Base-by-base conservation (phyloP, 2,113 vertebrate genomes). In the Jaculus jaculus region DNA sequence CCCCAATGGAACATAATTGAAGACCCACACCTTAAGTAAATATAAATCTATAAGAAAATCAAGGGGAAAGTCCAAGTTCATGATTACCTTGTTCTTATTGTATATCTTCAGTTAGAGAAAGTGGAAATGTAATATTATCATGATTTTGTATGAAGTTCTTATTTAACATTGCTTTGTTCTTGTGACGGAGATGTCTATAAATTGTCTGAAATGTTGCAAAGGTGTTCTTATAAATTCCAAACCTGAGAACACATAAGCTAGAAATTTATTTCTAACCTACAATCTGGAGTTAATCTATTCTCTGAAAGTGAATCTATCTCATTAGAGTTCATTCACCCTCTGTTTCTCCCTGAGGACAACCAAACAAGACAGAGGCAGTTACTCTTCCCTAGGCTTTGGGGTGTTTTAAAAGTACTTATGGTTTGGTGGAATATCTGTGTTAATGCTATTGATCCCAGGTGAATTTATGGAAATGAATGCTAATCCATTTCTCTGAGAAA, bases 201-300 rank as follows among this genome's bases (percentile, higher is more conserved):
- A 37, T 87, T 47, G 54, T 78, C 71, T 47, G n/a, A 28, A 81
- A 87, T 20, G 18, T 78, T 37, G 32, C 82, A 87, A 84, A 77
- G 37, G 47, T 75, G 24, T 69, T 61, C 87, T 89, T 74, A 11
- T 17, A 34, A 37, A 88, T 93, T 71, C 54, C 78, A 89, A 74
- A 66, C 63, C 85, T 74, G 30, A 92, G 68, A 93, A 85, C 24
- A 74, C 80, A 23, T 16, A 60, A 89, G 54, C 80, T 80, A 85
- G 72, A 96, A 96, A 95, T 87, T 87, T 96, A 83, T 83, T 84
- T 94, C 65, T 89, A 69, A 87, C 77, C 96, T 32, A 85, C 65
- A 87, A 79, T 71, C 80, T 83, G 1, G 30, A 86, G 66, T n/a
- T 39, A 61, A 93, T 89, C 85, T 95, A 32, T 85, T 95, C 95